Conservation (phyloP, 2,797 vertebrate species). For the Erethizon dorsatum region DNA sequence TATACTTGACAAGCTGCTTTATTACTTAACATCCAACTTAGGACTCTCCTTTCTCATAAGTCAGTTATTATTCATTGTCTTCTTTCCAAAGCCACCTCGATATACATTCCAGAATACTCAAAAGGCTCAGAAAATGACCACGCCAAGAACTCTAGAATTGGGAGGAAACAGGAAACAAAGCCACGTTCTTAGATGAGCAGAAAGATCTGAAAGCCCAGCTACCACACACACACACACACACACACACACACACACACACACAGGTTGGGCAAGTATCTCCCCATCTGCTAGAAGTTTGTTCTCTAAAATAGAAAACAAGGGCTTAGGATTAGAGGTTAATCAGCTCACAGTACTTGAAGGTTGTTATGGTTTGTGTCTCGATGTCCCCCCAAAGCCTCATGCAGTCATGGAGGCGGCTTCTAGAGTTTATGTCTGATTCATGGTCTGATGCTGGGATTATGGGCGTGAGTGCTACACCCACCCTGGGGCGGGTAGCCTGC, state of each 20-base stretch:
- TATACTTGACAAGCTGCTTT: neutral
- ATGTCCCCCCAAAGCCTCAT: no score
- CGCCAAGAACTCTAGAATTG: conserved; percentile 35
- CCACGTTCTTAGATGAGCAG: neutral
- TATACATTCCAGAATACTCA: conserved; percentile 7
- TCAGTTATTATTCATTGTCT: neutral
- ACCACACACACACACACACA: no score
- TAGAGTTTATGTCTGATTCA: no score
- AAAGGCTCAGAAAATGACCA: conserved; percentile 46
- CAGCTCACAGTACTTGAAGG: neutral
- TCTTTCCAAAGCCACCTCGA: neutral
- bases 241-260: neutral
- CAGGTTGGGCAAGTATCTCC: neutral
- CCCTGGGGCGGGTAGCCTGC: no score
- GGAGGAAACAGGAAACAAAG: neutral
- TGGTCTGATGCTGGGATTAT: no score
- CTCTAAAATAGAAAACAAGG: neutral
- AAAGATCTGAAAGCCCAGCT: neutral
- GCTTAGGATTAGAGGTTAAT: neutral
- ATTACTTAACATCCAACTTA: neutral
- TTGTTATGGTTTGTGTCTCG: no score
- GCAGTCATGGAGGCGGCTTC: no score
- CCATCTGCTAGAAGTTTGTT: neutral
- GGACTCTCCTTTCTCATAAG: neutral
- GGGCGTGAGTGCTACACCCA: no score